Conservation (phyloP, 2,888 invertebrate species). For the Epistrophe grossulariae region DNA sequence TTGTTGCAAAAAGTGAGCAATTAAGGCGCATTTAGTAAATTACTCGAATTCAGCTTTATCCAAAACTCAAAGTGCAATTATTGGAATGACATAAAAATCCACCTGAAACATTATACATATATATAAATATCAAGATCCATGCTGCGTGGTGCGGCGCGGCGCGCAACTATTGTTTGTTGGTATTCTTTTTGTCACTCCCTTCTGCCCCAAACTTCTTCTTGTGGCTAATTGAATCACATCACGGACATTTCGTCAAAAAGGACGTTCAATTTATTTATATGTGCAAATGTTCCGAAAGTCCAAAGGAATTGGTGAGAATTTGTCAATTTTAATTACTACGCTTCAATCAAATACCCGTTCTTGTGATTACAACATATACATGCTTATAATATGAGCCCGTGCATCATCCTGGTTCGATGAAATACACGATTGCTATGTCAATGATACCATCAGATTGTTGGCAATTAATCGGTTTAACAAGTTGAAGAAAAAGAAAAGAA, state of each 20-base stretch:
- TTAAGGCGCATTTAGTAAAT: slow-evolving; percentile 54
- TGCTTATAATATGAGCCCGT: not conserved
- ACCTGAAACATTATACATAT: slow-evolving; percentile 1
- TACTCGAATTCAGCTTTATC: slow-evolving; percentile 38
- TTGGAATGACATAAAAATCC: slow-evolving; percentile 57
- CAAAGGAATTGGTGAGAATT: slow-evolving; percentile 66
- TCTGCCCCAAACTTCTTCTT: slow-evolving; percentile 16
- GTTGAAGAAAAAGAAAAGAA: slow-evolving; percentile 15
- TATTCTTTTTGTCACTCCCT: not conserved
- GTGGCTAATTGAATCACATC: slow-evolving; percentile 67
- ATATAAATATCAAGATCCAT: slow-evolving; percentile 9
- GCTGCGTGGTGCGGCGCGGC: not conserved
- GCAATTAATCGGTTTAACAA: slow-evolving; percentile 68
- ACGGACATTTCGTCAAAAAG: slow-evolving; percentile 50
- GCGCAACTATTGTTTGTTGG: slow-evolving; percentile 34
- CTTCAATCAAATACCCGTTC: slow-evolving; percentile 65
- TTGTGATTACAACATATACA: slow-evolving; percentile 33
- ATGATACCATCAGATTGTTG: slow-evolving; percentile 69
- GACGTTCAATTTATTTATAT: not conserved
- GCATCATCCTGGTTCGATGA: slow-evolving; percentile 35
- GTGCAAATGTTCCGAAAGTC: slow-evolving; percentile 27
- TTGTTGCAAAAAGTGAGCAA: slow-evolving; percentile 56
- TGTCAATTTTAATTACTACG: slow-evolving; percentile 73
- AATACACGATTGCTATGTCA: slow-evolving; percentile 57
- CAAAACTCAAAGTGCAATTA: slow-evolving; percentile 35